phyloP scores from a whole-genome alignment of 2,888 invertebrate species.

The Phorcus lineatus region DNA sequence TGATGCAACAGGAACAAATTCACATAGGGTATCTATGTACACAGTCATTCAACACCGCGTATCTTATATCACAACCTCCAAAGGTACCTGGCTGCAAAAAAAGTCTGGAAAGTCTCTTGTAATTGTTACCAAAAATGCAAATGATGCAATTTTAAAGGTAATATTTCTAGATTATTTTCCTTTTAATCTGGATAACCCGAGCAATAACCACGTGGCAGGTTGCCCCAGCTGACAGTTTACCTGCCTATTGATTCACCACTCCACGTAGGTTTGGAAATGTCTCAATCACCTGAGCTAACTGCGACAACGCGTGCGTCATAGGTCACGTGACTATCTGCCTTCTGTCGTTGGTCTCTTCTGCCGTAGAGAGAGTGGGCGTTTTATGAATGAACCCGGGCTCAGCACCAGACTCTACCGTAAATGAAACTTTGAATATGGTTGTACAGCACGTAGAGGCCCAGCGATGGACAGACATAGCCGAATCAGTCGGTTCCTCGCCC shows the following conservation, averaged over 20 bases:
- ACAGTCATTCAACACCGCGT: too few relatives aligned
- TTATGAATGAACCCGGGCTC: constrained; percentile 14
- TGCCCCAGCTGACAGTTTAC: not conserved
- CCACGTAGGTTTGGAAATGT: constrained; percentile 10
- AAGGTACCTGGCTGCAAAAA: too few relatives aligned
- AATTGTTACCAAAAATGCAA: not conserved
- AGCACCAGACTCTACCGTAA: not conserved
- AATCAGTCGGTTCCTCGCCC: not conserved
- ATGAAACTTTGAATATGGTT: not conserved
- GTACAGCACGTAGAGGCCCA: not conserved
- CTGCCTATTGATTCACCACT: not conserved
- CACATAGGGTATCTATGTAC: too few relatives aligned
- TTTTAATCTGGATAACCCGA: too few relatives aligned
- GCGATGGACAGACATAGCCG: not conserved
- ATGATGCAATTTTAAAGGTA: not conserved
- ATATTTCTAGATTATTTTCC: not conserved
- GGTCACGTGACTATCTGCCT: constrained; percentile 11
- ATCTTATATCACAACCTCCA: too few relatives aligned
- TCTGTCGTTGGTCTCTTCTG: not conserved
- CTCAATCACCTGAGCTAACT: constrained; percentile 13
- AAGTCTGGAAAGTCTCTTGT: too few relatives aligned
- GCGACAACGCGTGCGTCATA: constrained; percentile 15
- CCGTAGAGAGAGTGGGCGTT: constrained; percentile 10
- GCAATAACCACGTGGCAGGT: constrained; percentile 2
- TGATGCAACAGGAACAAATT: too few relatives aligned